phyloP scores from a whole-genome alignment of 2,113 vertebrate species.

The Blennius ocellaris region DNA sequence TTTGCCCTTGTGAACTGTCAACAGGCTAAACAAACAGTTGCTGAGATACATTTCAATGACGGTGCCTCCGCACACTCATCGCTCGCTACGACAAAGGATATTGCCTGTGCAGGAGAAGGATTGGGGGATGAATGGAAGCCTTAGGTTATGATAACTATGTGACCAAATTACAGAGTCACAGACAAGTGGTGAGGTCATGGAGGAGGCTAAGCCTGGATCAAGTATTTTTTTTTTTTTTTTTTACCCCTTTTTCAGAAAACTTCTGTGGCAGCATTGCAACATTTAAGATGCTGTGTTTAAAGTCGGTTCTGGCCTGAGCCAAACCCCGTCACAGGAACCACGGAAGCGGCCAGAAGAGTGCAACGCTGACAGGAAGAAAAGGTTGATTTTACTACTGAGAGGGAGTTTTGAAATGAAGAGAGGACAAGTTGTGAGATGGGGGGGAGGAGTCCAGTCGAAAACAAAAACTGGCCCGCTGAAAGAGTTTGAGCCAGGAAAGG shows the following conservation, averaged over 20 bases:
- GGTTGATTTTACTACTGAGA: slow-evolving; percentile 40
- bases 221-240: background rate
- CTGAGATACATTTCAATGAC: no score
- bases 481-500: slow-evolving; percentile 76
- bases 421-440: slow-evolving; percentile 31
- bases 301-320: background rate
- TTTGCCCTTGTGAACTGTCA: no score
- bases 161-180: background rate
- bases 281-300: background rate
- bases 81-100: no score
- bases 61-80: no score
- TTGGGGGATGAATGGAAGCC: background rate
- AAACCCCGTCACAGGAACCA: background rate
- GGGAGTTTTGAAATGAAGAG: slow-evolving; percentile 64
- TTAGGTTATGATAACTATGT: background rate
- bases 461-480: slow-evolving; percentile 71
- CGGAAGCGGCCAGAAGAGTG: slow-evolving; percentile 40
- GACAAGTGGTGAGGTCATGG: background rate
- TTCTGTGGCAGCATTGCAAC: background rate
- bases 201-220: background rate
- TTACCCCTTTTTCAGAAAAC: background rate
- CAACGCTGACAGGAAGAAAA: slow-evolving; percentile 48
- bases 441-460: slow-evolving; percentile 59
- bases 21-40: no score
- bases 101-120: no score